A percentile compares a stretch with the other conserved stretches of the same genome.
These are phyloP conservation scores for Himalopsyche tibetana DNA, from an alignment of 2,888 invertebrate species.

Conservation along the genomic window DNA sequence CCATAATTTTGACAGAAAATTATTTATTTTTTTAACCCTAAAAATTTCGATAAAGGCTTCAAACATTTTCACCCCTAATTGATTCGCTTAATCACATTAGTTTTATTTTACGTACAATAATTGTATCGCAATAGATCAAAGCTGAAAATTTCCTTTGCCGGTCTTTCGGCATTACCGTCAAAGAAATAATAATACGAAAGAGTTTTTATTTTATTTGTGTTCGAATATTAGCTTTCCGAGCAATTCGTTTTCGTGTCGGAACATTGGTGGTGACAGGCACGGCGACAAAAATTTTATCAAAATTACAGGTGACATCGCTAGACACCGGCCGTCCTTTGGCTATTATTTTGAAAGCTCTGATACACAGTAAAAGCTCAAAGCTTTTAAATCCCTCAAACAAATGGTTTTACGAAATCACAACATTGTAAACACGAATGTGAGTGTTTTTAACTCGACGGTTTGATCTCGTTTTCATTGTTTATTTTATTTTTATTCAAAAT, in stretches of 20 bases:
- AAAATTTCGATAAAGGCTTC: slow-evolving; percentile 47
- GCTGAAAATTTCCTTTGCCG: slow-evolving; percentile 33
- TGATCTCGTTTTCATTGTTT: slow-evolving; percentile 36
- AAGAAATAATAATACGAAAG: slow-evolving; percentile 50
- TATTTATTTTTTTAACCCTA: background rate
- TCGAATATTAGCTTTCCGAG: slow-evolving; percentile 48
- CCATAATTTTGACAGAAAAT: background rate
- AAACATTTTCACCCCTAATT: slow-evolving; percentile 51
- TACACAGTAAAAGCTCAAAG: slow-evolving; percentile 56
- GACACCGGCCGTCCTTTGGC: slow-evolving; percentile 57
- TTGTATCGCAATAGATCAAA: slow-evolving; percentile 58
- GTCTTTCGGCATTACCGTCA: slow-evolving; percentile 36
- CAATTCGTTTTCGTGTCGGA: slow-evolving; percentile 46
- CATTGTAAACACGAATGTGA: slow-evolving; percentile 54
- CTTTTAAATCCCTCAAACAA: slow-evolving; percentile 63
- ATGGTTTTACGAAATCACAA: slow-evolving; percentile 55
- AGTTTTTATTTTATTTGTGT: slow-evolving; percentile 53
- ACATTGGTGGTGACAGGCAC: slow-evolving; percentile 63
- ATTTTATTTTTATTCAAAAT: slow-evolving; percentile 20
- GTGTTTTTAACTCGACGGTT: slow-evolving; percentile 48
- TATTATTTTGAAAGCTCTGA: slow-evolving; percentile 59
- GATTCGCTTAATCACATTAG: slow-evolving; percentile 60
- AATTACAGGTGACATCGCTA: slow-evolving; percentile 65
- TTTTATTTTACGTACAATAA: slow-evolving; percentile 52
- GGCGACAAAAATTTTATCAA: slow-evolving; percentile 60